Conservation (phyloP, 2,113 vertebrate genomes). For the Coturnix japonica region DNA sequence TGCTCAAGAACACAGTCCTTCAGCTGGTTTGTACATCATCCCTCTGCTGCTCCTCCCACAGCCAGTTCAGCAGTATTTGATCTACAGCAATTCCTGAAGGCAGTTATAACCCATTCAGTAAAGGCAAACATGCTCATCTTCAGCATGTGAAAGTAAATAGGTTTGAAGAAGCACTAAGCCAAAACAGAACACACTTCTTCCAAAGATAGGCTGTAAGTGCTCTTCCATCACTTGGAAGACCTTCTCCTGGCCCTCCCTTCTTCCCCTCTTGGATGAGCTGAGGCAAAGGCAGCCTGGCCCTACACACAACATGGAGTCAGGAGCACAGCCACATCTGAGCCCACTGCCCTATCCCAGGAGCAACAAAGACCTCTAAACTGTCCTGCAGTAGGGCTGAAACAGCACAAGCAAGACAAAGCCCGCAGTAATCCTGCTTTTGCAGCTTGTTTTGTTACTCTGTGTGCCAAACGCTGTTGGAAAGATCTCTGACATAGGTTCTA, state of each 20-base stretch:
- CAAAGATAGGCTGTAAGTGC: background rate
- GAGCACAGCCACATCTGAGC: background rate
- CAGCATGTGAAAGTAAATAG: background rate
- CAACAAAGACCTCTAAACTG: background rate
- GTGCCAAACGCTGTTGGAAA: conserved; percentile 25
- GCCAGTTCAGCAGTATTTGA: background rate
- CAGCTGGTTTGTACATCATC: background rate
- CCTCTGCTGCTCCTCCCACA: background rate
- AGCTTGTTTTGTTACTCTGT: conserved; percentile 7
- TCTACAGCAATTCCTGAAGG: background rate
- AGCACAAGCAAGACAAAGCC: background rate
- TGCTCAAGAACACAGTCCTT: background rate
- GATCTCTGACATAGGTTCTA: conserved; percentile 26
- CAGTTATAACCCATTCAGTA: background rate
- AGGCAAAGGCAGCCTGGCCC: background rate
- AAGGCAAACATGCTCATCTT: background rate
- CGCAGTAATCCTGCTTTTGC: background rate
- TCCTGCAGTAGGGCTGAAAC: background rate
- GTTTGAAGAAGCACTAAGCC: background rate
- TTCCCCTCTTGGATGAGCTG: background rate
- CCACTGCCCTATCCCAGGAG: background rate
- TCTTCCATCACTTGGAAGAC: background rate
- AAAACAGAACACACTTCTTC: background rate
- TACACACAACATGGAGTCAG: background rate
- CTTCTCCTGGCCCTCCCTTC: background rate